These are phyloP conservation scores for Calameuta pallipes DNA, from an alignment of 2,888 invertebrate species.

Conservation along the genomic window DNA sequence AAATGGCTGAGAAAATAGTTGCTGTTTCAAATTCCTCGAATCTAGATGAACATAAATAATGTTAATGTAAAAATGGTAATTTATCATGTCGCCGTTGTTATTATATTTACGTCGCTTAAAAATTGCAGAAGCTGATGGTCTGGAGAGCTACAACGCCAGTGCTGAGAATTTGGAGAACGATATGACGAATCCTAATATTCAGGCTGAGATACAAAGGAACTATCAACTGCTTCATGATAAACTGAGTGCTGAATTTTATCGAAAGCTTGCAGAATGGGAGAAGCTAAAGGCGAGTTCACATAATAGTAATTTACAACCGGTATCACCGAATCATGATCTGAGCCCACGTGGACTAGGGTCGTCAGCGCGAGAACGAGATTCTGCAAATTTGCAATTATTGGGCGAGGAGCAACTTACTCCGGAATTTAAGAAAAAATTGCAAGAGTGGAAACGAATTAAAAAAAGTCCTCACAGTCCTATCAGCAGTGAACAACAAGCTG, in stretches of 20 bases:
- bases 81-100: background rate
- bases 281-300: slow-evolving; percentile 42
- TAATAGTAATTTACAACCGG: slow-evolving; percentile 42
- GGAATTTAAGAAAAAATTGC: slow-evolving; percentile 84
- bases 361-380: slow-evolving; percentile 25
- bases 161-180: slow-evolving; percentile 49
- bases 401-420: slow-evolving; percentile 80
- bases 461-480: slow-evolving; percentile 60
- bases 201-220: slow-evolving; percentile 78
- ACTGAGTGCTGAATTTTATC: slow-evolving; percentile 80
- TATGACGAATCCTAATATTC: slow-evolving; percentile 47
- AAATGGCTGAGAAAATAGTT: background rate
- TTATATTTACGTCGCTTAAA: background rate
- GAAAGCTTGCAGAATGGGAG: slow-evolving; percentile 77
- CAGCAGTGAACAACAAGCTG: slow-evolving; percentile 47
- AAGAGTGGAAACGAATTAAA: slow-evolving; percentile 86
- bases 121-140: slow-evolving; percentile 28
- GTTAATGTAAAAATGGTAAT: background rate
- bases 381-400: slow-evolving; percentile 54
- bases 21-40: background rate
- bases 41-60: background rate
- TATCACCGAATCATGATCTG: background rate
- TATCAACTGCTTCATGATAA: slow-evolving; percentile 80
- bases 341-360: slow-evolving; percentile 6
- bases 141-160: slow-evolving; percentile 46